phyloP scores from a whole-genome alignment of 1,140 invertebrate species.

The Platorchestia sp. region DNA sequence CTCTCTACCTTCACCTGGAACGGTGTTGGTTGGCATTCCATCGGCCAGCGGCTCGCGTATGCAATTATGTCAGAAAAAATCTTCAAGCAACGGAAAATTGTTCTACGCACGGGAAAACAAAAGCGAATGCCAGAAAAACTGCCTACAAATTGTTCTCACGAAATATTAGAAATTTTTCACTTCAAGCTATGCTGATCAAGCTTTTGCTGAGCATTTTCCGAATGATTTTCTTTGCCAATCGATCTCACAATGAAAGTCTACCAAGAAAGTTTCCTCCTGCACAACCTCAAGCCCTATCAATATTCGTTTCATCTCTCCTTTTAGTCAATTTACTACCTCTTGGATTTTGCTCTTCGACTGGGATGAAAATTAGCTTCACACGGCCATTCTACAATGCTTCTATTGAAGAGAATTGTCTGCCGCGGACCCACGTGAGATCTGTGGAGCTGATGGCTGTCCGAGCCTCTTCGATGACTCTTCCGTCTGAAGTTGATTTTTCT shows the following conservation, averaged over 20 bases:
- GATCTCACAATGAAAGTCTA: background rate
- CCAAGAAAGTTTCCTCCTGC: background rate
- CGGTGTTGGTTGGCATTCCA: background rate
- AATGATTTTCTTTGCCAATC: background rate
- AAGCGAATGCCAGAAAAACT: background rate
- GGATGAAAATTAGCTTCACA: background rate
- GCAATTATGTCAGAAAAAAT: background rate
- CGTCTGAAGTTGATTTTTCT: constrained; percentile 78
- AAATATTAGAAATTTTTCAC: background rate
- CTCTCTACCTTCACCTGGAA: background rate
- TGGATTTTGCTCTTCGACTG: constrained; percentile 1
- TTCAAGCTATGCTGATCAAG: background rate
- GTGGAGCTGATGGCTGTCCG: constrained; percentile 80
- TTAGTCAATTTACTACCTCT: background rate
- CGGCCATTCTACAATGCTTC: constrained; percentile 59
- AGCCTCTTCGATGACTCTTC: constrained; percentile 74
- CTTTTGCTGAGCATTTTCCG: background rate
- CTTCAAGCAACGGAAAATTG: background rate
- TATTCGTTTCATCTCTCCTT: background rate
- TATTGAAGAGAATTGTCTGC: constrained; percentile 64
- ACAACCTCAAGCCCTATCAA: background rate
- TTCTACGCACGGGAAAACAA: background rate
- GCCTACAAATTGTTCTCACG: background rate
- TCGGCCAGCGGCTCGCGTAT: background rate
- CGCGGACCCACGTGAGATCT: constrained; percentile 80